Percentiles rank a stretch among this genome's conserved stretches.
Conservation (phyloP, 2,888 invertebrate genomes). For the Drosophila paranaensis region DNA sequence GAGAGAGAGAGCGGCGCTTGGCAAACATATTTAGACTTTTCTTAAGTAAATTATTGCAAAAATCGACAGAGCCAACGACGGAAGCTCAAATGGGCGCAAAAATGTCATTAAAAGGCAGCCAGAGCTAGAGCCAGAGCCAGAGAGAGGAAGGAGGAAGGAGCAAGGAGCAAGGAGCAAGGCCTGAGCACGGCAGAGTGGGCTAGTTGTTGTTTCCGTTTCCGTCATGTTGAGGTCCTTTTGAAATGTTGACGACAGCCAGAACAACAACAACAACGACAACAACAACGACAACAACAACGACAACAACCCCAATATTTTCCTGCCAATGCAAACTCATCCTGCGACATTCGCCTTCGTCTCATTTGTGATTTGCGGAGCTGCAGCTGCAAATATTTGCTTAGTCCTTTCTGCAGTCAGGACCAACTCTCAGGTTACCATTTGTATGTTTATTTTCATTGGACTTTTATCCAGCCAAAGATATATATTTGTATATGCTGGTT, state of each 20-base stretch:
- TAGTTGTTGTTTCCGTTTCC: slow-evolving; percentile 80
- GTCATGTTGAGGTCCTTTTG: slow-evolving; percentile 70
- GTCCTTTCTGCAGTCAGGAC: slow-evolving; percentile 60
- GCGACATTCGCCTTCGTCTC: slow-evolving; percentile 42
- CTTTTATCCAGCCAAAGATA: slow-evolving; percentile 33
- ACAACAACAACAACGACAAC: slow-evolving; percentile 4
- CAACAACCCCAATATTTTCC: slow-evolving; percentile 21
- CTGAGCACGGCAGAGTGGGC: slow-evolving; percentile 42
- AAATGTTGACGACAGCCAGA: slow-evolving; percentile 52
- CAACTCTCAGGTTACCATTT: slow-evolving; percentile 37
- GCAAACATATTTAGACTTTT: slow-evolving; percentile 67
- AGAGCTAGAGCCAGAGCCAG: slow-evolving; percentile 9
- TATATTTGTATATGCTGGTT: slow-evolving; percentile 21
- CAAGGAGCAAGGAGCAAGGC: background rate
- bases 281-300: background rate
- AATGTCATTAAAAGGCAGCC: slow-evolving; percentile 74
- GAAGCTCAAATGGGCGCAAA: slow-evolving; percentile 77
- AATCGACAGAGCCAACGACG: slow-evolving; percentile 60
- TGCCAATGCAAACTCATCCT: slow-evolving; percentile 35
- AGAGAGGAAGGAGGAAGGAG: no score
- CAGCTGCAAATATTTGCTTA: slow-evolving; percentile 74
- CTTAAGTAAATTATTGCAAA: slow-evolving; percentile 78
- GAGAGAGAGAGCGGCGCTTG: background rate
- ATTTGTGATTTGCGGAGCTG: slow-evolving; percentile 64
- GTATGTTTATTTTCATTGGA: slow-evolving; percentile 64